Base-by-base conservation (phyloP, 1,140 invertebrate species). In the Microvelia longipes region DNA sequence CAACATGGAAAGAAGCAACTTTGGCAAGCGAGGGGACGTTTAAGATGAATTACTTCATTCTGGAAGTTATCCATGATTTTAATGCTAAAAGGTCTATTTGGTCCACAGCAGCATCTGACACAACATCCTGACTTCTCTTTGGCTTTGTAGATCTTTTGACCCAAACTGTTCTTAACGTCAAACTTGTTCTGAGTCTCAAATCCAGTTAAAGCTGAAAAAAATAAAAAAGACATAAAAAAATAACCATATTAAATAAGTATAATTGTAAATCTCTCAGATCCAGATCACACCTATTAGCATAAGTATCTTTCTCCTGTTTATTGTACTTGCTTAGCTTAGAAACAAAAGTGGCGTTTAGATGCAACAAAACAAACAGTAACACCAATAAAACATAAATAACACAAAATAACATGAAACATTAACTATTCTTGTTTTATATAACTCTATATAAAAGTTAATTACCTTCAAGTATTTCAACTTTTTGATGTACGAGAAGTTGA, bases 141-240 rank as follows among this genome's bases (percentile, higher is more conserved):
- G 26, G 92, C 91, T 77, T 86, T 89, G 77, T 89, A 96, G 0
- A 96, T 83, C 76, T 89, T 90, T 78, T 94, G 90, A 0, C 92
- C 87, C 60, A 85, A 73, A 69, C 82, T 85, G 77, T 88, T 93
- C 79, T 89, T 90, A 25, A 94, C 82, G 2, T 86, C 86, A 79
- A 91, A 94, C 79, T 92, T 94, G 77, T 94, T 95, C 75, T 90
- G 88, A n/a, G 90, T 92, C 80, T 94, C 92, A 81, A 89, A 94
- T n/a, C 90, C 90, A 71, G 86, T 87, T 73, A 92, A 85, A 24
- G 87, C 89, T 50, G 19, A 50, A 50, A 5, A 50, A 50, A 50
- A n/a, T n/a, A n/a, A n/a, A n/a, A n/a, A n/a, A n/a, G n/a, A n/a
- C n/a, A n/a, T n/a, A n/a, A n/a, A n/a, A n/a, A n/a, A n/a, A n/a